Evolutionary conservation across 2,113 vertebrate species (phyloP), one percentile per base, ranked within the genome.

Genomic region (Promerops cafer): DNA sequence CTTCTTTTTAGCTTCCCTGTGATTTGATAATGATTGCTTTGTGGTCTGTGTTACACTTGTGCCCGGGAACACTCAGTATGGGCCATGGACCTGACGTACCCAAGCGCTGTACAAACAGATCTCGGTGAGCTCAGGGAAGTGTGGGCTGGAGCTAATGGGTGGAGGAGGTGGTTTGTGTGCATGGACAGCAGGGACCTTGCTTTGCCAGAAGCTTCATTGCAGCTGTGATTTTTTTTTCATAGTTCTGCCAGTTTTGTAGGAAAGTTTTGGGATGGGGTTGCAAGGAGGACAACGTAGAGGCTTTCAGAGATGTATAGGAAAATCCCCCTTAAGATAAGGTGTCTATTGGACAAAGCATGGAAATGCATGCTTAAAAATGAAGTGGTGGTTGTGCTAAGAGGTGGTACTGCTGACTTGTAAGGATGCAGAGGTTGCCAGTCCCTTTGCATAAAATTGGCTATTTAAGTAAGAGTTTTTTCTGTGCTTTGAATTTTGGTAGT

Each of bases 21-120:
- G 66, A 53, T 77, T 90, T 83, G 66, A 68, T 96, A 90, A 96
- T 90, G 78, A 80, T 83, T 95, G 86, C 75, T 69, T 91, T 94
- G 85, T 93, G 56, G 65, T 91, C 74, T 37, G 45, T 52, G 60
- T 31, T 52, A 31, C 76, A 28, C 69, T 96, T 75, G n/a, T 82
- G 60, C 56, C 69, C 7, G 6, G 74, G 94, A 97, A 91, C 96
- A 84, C 42, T 75, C 74, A 78, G 75, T 85, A 14, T 91, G 63
- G 66, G 61, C 77, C 59, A 28, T 0, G 44, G 42, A 90, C 66
- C 84, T 5, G 7, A 1, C 0, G 42, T 93, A 47, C 93, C 42
- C 16, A 4, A 33, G 69, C 14, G 57, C 66, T 4, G 54, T 70
- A 93, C 94, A 96, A 93, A 80, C 66, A 91, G 93, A 87, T 85